These are phyloP conservation scores for Epinephelus moara DNA, from an alignment of 2,113 vertebrate genomes.

Conservation along the genomic window DNA sequence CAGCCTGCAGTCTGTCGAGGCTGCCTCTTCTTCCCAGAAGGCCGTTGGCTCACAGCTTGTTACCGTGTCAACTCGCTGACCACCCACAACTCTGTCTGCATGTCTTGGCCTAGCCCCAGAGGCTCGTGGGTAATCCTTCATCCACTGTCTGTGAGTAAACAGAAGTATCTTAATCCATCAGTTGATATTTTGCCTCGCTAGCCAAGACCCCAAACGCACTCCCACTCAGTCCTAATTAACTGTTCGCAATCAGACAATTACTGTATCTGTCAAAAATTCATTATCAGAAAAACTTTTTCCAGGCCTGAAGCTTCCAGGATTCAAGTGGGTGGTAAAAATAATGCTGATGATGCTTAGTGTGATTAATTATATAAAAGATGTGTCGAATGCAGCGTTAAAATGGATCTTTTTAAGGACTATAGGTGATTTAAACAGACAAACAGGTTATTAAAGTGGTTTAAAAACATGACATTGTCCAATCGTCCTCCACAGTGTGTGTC, in stretches of 20 bases:
- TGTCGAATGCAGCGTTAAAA: background rate
- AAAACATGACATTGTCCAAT: background rate
- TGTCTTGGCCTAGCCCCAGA: conserved; percentile 41
- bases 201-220: conserved; percentile 28
- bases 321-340: background rate
- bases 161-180: conserved; percentile 18
- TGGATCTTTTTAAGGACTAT: background rate
- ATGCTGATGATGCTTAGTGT: background rate
- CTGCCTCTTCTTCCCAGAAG: conserved; percentile 63
- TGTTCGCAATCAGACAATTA: conserved; percentile 25
- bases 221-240: conserved; percentile 50
- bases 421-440: background rate
- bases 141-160: conserved; percentile 20
- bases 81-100: conserved; percentile 49
- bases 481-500: background rate
- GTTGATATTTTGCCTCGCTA: conserved; percentile 3
- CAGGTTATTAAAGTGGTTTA: background rate
- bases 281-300: no score
- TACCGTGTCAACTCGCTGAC: conserved; percentile 50
- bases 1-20: conserved; percentile 27
- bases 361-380: background rate
- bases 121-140: conserved; percentile 59
- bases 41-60: conserved; percentile 52
- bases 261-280: background rate
- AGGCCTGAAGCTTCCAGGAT: background rate